Conservation (phyloP, 2,797 vertebrate species). For the Buceros bicornis region DNA sequence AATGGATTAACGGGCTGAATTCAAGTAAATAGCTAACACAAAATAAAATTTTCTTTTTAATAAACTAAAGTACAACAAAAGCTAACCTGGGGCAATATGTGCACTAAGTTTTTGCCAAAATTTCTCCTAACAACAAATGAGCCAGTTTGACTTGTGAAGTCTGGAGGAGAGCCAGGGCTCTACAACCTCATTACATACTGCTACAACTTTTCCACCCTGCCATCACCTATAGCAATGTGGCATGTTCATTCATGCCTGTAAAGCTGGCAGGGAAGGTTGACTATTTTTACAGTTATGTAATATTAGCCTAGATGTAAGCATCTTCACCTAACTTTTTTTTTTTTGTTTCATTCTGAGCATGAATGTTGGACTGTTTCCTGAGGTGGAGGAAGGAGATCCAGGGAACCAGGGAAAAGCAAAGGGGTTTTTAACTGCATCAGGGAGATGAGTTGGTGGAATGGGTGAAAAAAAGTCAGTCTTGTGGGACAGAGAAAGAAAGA, state of each 20-base stretch:
- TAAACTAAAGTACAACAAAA: neutral
- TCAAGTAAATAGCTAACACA: neutral
- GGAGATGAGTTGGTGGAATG: neutral
- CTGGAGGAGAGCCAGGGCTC: neutral
- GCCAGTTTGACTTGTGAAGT: neutral
- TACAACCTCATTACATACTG: neutral
- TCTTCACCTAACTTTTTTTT: neutral
- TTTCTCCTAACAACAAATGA: neutral
- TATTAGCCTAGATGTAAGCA: neutral
- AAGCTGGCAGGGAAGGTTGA: neutral
- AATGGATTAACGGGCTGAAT: neutral
- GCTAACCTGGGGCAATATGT: neutral
- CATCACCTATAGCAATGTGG: neutral
- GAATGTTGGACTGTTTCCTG: neutral
- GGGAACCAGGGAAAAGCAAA: neutral
- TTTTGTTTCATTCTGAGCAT: neutral
- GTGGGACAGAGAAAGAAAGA: neutral
- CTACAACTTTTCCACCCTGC: neutral
- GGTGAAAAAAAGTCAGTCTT: rapidly evolving
- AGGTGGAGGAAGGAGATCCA: neutral
- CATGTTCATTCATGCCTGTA: neutral
- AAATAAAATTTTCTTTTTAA: neutral
- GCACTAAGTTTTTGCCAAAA: neutral
- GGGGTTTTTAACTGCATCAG: neutral
- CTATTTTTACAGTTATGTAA: neutral